Conservation (phyloP, 2,888 invertebrate genomes). For the Lasioglossum leucozonium region DNA sequence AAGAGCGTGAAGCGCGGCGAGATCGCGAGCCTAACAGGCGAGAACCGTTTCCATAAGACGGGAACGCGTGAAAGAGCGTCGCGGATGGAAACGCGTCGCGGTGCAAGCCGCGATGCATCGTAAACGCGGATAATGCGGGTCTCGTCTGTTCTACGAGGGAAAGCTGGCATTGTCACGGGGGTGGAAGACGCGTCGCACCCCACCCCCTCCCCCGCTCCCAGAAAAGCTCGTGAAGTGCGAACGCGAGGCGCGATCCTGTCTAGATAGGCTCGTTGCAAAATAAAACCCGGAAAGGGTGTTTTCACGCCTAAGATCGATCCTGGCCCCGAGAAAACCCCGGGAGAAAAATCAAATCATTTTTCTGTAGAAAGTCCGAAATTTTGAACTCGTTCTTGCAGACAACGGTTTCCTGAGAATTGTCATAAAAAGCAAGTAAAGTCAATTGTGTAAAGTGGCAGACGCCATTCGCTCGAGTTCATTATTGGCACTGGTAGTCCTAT, state of each 20-base stretch:
- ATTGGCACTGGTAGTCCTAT: background rate
- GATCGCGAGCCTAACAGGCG: background rate
- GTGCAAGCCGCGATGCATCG: slow-evolving; percentile 12
- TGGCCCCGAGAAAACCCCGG: background rate
- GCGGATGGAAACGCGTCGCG: slow-evolving; percentile 27
- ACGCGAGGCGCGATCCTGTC: slow-evolving; percentile 9
- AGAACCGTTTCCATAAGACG: background rate
- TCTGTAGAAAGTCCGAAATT: background rate
- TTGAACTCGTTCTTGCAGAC: too few species aligned
- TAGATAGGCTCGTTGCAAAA: background rate
- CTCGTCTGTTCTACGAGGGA: slow-evolving; percentile 26
- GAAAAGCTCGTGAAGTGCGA: slow-evolving; percentile 24
- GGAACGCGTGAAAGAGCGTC: background rate
- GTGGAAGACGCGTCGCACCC: background rate
- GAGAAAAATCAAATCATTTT: background rate
- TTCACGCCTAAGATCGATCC: background rate
- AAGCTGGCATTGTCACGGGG: slow-evolving; percentile 31
- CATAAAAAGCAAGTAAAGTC: background rate
- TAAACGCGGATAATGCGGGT: slow-evolving; percentile 36
- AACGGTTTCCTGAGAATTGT: too few species aligned
- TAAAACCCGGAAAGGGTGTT: background rate
- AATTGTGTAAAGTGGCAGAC: background rate
- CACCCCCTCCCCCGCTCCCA: background rate
- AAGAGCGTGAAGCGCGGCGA: background rate
- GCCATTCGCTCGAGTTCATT: background rate